Conservation (phyloP, 2,113 vertebrate genomes). For the Toxostoma redivivum region DNA sequence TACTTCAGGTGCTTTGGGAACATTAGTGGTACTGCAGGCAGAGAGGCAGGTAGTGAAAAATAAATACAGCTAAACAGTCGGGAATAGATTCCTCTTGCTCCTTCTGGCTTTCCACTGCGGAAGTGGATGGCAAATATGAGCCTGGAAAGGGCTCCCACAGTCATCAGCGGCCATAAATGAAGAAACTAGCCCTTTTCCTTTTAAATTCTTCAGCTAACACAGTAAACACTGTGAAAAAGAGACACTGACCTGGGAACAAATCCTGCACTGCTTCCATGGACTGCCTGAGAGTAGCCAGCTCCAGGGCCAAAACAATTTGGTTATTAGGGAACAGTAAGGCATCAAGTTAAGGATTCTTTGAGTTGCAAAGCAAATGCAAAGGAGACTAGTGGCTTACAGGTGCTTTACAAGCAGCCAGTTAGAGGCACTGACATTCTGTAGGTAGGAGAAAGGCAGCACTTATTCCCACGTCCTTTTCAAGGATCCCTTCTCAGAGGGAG, state of each 20-base stretch:
- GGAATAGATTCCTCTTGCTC: conserved; percentile 30
- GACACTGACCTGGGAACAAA: neutral
- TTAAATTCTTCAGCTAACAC: neutral
- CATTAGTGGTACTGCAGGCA: conserved; percentile 9
- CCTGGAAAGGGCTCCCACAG: neutral
- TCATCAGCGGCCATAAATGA: neutral
- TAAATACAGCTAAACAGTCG: conserved; percentile 41
- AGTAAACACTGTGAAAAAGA: neutral
- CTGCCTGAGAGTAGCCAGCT: neutral
- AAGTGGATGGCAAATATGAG: neutral
- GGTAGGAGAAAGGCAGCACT: neutral
- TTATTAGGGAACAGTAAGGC: neutral
- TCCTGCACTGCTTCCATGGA: neutral
- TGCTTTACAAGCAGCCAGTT: neutral
- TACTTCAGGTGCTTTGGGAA: conserved; percentile 39
- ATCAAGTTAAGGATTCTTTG: neutral
- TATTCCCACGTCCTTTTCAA: neutral
- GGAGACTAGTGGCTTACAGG: neutral
- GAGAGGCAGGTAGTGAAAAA: conserved; percentile 36
- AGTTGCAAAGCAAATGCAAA: neutral
- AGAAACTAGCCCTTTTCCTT: neutral
- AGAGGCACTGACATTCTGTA: neutral
- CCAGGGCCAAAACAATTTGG: neutral
- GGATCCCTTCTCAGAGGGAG: neutral
- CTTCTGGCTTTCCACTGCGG: neutral